Evolutionary conservation across 2,888 invertebrate species (phyloP).

Genomic region (Allacma fusca): DNA sequence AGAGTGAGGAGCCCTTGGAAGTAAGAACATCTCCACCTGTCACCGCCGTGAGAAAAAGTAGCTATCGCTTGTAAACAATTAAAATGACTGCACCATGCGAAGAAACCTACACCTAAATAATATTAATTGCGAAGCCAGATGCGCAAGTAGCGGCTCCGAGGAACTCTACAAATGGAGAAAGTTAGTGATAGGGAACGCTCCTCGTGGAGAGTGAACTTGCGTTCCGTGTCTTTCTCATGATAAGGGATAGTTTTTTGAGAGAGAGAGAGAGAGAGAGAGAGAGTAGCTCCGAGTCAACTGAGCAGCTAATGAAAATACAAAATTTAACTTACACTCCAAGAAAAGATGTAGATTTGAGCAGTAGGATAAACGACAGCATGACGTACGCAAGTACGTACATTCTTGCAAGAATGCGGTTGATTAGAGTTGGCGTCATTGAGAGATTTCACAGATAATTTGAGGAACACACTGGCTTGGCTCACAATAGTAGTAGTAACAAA

Average conservation of each 20-base stretch:
- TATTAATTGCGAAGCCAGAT: no score
- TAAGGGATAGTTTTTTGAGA: no score
- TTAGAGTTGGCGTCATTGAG: conserved; percentile 40
- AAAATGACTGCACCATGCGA: neutral
- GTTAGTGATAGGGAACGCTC: no score
- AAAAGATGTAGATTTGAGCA: conserved; percentile 61
- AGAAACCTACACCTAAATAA: neutral
- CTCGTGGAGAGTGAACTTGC: no score
- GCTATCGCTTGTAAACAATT: neutral
- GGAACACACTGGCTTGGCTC: conserved; percentile 47
- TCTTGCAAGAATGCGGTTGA: conserved; percentile 44
- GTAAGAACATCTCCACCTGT: no score
- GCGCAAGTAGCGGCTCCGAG: no score
- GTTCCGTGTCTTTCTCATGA: no score
- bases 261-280: no score
- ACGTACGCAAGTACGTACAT: conserved; percentile 60
- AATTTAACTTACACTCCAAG: conserved; percentile 60
- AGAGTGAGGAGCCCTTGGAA: no score
- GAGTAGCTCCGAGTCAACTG: no score
- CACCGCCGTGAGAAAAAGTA: no score
- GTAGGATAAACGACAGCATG: conserved; percentile 60
- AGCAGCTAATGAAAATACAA: neutral
- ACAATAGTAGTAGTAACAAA: conserved; percentile 40
- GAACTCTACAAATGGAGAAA: no score
- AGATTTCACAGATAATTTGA: conserved; percentile 36